A percentile compares a stretch with the other conserved stretches of the same genome.
phyloP scores from a whole-genome alignment of 1,140 invertebrate genomes.

The Micrasema minimum region DNA sequence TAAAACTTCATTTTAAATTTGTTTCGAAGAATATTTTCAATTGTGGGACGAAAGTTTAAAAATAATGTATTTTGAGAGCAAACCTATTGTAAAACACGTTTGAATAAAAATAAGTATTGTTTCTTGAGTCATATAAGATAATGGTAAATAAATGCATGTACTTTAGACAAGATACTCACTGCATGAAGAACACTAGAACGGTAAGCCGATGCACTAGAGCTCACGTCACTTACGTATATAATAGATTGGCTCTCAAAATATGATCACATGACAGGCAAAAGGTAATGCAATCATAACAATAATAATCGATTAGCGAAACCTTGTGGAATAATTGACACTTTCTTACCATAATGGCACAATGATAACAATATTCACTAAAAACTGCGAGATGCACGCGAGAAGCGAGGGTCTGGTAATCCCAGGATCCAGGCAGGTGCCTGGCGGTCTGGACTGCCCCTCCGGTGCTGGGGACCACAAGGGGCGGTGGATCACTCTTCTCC shows the following conservation, averaged over 20 bases:
- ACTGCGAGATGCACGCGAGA: conserved; percentile 19
- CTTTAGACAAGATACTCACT: conserved; percentile 10
- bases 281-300: conserved; percentile 20
- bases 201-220: conserved; percentile 1
- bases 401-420: neutral
- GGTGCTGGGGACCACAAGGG: neutral
- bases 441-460: neutral
- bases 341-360: conserved; percentile 39
- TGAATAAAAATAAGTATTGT: too few species aligned
- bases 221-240: conserved; percentile 7
- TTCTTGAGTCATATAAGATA: too few species aligned
- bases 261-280: neutral
- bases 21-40: neutral
- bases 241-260: conserved; percentile 31
- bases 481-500: neutral
- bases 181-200: neutral
- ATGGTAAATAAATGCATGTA: too few species aligned
- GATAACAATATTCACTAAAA: conserved; percentile 37
- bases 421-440: neutral
- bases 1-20: neutral
- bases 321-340: conserved; percentile 17
- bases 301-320: neutral
- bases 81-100: neutral
- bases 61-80: conserved; percentile 21
- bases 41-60: neutral